Conservation (phyloP, 2,113 vertebrate species). For the Podarcis muralis region DNA sequence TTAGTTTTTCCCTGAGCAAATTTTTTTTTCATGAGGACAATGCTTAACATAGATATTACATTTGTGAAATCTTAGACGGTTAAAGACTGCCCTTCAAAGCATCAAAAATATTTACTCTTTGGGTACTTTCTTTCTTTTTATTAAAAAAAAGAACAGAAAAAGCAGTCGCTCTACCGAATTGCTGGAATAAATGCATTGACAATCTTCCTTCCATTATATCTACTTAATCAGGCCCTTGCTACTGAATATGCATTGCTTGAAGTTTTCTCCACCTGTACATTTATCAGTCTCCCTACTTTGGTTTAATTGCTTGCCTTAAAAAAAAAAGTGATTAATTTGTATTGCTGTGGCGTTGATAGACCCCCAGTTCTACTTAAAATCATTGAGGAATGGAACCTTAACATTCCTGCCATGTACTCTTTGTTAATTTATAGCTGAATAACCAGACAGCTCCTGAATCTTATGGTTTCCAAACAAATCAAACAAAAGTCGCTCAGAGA, state of each 20-base stretch:
- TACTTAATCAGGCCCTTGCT: conserved; percentile 24
- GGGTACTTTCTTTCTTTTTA: background rate
- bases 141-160: no score
- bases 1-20: background rate
- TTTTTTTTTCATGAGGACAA: background rate
- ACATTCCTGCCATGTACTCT: conserved; percentile 11
- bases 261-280: conserved; percentile 31
- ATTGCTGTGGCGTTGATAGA: conserved; percentile 36
- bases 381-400: conserved; percentile 41
- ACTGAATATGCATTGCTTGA: conserved; percentile 33
- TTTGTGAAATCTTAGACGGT: background rate
- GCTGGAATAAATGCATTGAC: background rate
- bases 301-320: conserved; percentile 47
- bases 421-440: conserved; percentile 44
- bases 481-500: conserved; percentile 46
- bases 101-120: background rate
- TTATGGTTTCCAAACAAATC: conserved; percentile 24
- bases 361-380: conserved; percentile 55
- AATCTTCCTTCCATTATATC: conserved; percentile 19
- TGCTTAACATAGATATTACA: background rate
- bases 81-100: background rate
- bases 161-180: background rate
- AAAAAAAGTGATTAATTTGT: conserved; percentile 52
- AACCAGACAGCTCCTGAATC: background rate
- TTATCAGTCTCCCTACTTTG: conserved; percentile 24